phyloP scores from a whole-genome alignment of 1,140 invertebrate species.

The Drosophila tsacasi region DNA sequence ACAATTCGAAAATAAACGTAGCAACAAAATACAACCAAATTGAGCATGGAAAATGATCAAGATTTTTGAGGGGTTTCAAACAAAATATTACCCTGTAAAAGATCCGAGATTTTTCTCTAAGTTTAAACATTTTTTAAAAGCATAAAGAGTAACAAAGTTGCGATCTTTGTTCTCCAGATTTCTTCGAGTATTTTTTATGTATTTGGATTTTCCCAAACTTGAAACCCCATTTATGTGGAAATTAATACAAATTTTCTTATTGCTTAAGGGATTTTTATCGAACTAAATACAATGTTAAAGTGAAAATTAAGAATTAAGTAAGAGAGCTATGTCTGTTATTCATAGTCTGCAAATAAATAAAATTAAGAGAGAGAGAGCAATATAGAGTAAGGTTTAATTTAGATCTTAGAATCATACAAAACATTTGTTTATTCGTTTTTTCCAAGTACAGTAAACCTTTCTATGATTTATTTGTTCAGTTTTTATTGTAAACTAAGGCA shows the following conservation, averaged over 20 bases:
- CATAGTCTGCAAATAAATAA: no score
- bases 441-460: no score
- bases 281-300: background rate
- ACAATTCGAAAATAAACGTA: constrained; percentile 78
- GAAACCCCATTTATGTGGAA: background rate
- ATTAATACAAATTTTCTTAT: no score
- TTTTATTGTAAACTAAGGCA: background rate
- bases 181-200: background rate
- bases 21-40: constrained; percentile 67
- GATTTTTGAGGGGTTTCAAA: background rate
- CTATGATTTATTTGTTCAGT: background rate
- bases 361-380: background rate
- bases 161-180: no score
- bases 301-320: background rate
- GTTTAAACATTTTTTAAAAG: background rate
- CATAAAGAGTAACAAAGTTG: background rate
- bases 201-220: background rate
- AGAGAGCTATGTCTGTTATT: no score
- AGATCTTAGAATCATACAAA: background rate
- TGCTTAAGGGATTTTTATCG: no score
- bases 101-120: background rate
- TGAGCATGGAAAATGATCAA: constrained; percentile 28
- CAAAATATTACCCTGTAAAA: constrained; percentile 3
- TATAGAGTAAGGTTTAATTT: background rate
- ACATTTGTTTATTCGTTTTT: no score